Evolutionary conservation across 1,140 invertebrate species (phyloP).

Genomic region (Procambarus clarkii): DNA sequence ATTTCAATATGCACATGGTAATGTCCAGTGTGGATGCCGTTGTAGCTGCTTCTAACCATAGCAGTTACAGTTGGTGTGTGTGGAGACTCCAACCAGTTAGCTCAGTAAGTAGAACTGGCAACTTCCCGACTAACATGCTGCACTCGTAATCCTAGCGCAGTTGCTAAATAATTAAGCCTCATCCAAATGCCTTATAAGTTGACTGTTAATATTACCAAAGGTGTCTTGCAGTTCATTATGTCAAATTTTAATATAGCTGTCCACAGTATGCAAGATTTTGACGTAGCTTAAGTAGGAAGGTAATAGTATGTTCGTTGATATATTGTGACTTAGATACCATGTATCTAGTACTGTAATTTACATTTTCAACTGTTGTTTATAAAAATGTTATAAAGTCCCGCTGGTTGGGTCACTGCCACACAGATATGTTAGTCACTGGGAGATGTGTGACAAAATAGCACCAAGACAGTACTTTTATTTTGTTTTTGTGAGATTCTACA

Average conservation of each 20-base stretch:
- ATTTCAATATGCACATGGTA: too few species aligned
- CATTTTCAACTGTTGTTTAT: neutral
- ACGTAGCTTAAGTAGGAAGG: neutral
- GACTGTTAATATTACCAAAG: slow-evolving; percentile 20
- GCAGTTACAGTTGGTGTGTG: neutral
- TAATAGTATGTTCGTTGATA: neutral
- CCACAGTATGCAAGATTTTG: neutral
- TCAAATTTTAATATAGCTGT: neutral
- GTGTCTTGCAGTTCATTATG: slow-evolving; percentile 17
- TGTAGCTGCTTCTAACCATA: neutral
- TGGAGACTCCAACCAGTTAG: neutral
- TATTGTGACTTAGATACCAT: neutral
- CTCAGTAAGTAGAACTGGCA: neutral
- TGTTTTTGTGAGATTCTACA: neutral
- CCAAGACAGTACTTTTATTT: neutral
- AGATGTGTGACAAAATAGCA: neutral
- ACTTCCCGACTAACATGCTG: neutral
- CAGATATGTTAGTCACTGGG: neutral
- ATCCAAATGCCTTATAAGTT: neutral
- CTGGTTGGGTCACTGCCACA: slow-evolving; percentile 11
- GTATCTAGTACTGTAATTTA: neutral
- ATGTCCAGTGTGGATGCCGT: neutral
- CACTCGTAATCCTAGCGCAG: neutral
- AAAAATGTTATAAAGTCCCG: neutral
- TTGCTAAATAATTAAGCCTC: slow-evolving; percentile 7